Percentiles rank a stretch among this genome's conserved stretches.
phyloP scores from a whole-genome alignment of 2,113 vertebrate genomes.

The Diadophis punctatus region DNA sequence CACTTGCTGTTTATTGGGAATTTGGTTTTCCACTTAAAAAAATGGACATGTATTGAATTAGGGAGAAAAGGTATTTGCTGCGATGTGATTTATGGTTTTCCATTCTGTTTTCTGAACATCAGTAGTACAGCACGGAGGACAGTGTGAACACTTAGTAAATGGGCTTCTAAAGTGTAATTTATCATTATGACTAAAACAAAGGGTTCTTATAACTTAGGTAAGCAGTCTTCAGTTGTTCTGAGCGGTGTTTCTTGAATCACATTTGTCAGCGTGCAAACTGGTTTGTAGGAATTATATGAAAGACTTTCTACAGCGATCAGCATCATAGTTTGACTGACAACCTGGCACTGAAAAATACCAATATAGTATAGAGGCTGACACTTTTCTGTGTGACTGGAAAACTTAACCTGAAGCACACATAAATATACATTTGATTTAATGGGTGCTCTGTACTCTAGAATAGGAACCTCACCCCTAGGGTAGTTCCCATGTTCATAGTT shows the following conservation, averaged over 20 bases:
- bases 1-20: constrained; percentile 37
- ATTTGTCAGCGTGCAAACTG: background rate
- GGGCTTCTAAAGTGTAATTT: constrained; percentile 52
- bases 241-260: constrained; percentile 14
- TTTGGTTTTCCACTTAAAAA: constrained; percentile 38
- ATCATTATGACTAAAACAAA: constrained; percentile 53
- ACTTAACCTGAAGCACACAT: background rate
- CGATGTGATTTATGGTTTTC: constrained; percentile 64
- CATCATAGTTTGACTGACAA: constrained; percentile 32
- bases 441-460: background rate
- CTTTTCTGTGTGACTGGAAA: background rate
- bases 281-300: constrained; percentile 27
- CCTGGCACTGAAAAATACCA: background rate
- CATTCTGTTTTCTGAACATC: constrained; percentile 52
- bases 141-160: constrained; percentile 47
- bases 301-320: constrained; percentile 24
- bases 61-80: constrained; percentile 45
- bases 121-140: constrained; percentile 55
- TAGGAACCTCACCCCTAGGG: background rate
- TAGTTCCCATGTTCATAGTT: background rate
- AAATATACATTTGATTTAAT: background rate
- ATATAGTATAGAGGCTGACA: background rate
- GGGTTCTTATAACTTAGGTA: constrained; percentile 47
- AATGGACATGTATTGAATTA: constrained; percentile 19
- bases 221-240: constrained; percentile 34